Base-by-base conservation (phyloP, 2,888 invertebrate genomes). In the Nysson spinosus region DNA sequence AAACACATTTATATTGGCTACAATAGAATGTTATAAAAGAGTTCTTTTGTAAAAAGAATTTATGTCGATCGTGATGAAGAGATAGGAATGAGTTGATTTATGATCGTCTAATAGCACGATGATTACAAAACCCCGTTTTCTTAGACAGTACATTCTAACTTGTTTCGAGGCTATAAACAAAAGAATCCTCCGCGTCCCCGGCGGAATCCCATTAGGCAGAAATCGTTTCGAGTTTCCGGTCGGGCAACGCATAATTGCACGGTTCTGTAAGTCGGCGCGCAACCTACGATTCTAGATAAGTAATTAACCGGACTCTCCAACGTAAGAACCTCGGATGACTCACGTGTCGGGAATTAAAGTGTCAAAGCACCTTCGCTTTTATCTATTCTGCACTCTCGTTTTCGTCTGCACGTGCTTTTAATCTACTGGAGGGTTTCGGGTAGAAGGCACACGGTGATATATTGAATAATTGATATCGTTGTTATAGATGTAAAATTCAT, bases 191-290 rank as follows among this genome's bases (percentile, higher is more conserved):
- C 55, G 6, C 39, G 19, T 46, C 50, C 54, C 44, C 64, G 44
- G 43, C 40, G 57, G 69, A 67, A 67, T 73, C 62, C 69, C 42
- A 60, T 63, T 39, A 37, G 32, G 16, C 32, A 58, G 14, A 44
- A 64, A 60, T 42, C 49, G 60, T 26, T 9, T 39, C 32, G 12
- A 5, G 72, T 70, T 82, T 83, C 82, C 83, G 80, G 80, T 78
- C 82, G 77, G 79, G 77, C 72, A 75, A 79, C 72, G 78, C 70
- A 72, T 82, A 83, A 83, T 83, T 83, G 82, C 76, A 76, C 65
- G 66, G 68, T 14, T 24, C 61, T 30, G 51, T 60, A 49, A 50
- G 44, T 40, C 55, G 44, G 46, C 30, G 50, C 49, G 51, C 16
- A 37, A 62, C 20, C 35, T 51, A 47, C 44, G 65, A 65, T 67